Evolutionary conservation across 2,888 invertebrate species (phyloP).

Genomic region (Oasisia sp.): DNA sequence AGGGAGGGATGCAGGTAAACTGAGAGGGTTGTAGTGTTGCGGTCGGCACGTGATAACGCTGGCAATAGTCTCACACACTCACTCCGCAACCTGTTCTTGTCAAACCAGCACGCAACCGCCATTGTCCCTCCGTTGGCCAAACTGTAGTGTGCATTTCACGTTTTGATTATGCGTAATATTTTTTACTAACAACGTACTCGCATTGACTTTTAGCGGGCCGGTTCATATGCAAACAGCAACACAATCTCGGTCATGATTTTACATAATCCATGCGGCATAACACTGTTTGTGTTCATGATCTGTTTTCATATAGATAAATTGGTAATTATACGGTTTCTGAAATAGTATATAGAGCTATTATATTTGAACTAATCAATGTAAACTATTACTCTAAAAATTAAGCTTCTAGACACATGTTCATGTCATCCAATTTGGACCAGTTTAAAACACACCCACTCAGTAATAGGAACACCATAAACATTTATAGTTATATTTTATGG

Average conservation of each 20-base stretch:
- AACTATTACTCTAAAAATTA: not conserved
- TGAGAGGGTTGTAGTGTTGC: not conserved
- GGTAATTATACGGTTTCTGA: not conserved
- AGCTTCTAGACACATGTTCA: not conserved
- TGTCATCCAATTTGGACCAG: not conserved
- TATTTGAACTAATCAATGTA: not conserved
- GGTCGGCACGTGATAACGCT: not conserved
- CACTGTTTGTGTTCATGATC: not conserved
- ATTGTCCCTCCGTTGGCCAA: not conserved
- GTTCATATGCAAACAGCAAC: not conserved
- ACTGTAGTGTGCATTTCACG: not conserved
- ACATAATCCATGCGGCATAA: not conserved
- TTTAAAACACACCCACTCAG: not conserved
- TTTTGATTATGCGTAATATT: conserved; percentile 11
- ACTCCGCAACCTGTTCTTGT: not conserved
- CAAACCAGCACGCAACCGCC: not conserved
- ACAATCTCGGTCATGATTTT: not conserved
- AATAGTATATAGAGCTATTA: not conserved
- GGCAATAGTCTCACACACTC: not conserved
- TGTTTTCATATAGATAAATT: not conserved
- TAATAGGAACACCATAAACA: not conserved
- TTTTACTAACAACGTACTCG: conserved; percentile 1
- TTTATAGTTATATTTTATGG: not conserved
- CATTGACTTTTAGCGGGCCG: not conserved
- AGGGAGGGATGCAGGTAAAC: not conserved